Conservation (phyloP, 1,140 invertebrate species). For the Achatina immaculata region DNA sequence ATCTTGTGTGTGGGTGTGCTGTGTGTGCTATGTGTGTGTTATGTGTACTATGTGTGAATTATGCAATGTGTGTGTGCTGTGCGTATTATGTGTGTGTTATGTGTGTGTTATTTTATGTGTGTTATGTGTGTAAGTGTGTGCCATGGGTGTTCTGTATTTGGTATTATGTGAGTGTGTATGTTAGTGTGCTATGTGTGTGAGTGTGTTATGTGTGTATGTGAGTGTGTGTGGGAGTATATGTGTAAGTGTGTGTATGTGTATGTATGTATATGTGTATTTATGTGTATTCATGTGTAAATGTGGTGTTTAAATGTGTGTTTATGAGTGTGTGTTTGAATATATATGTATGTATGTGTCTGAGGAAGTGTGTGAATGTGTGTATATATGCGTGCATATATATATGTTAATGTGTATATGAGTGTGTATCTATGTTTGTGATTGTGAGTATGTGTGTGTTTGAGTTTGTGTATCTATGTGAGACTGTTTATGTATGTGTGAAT, state of each 20-base stretch:
- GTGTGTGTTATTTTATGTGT: too few relatives aligned
- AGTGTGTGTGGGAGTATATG: too few relatives aligned
- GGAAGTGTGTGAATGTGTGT: background rate
- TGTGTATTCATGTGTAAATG: background rate
- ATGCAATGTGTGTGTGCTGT: too few relatives aligned
- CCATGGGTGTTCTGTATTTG: background rate
- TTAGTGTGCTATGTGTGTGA: too few relatives aligned
- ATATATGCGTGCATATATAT: background rate
- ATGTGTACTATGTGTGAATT: too few relatives aligned
- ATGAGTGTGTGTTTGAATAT: background rate
- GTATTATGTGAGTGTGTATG: background rate
- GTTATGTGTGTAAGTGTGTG: background rate
- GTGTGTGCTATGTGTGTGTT: too few relatives aligned
- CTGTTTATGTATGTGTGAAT: background rate
- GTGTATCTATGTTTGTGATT: background rate
- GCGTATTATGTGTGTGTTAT: too few relatives aligned
- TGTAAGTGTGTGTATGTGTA: background rate
- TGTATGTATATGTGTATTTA: background rate
- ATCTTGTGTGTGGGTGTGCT: too few relatives aligned
- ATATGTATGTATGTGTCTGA: background rate
- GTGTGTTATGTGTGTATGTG: too few relatives aligned
- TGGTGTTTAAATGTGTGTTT: background rate
- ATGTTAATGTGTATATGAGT: background rate
- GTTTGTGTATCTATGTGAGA: background rate
- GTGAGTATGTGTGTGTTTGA: too few relatives aligned